Evolutionary conservation across 2,888 invertebrate genomes (phyloP).

Genomic region (Acanthacorydalis orientalis): DNA sequence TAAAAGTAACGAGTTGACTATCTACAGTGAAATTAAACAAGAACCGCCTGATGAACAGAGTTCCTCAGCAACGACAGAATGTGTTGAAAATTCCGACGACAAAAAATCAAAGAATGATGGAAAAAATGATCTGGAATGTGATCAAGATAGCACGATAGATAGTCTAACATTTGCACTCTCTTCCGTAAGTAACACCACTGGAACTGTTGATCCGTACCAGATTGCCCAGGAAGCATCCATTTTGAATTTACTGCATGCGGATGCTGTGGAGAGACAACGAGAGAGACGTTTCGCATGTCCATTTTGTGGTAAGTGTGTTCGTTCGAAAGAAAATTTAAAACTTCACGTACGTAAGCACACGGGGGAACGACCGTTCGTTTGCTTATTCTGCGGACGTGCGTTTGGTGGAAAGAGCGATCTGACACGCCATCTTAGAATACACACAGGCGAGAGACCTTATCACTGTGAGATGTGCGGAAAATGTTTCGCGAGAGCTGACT

Average conservation of each 20-base stretch:
- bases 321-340: constrained; percentile 77
- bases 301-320: constrained; percentile 77
- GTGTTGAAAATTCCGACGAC: constrained; percentile 10
- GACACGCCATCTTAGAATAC: constrained; percentile 72
- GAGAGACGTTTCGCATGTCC: constrained; percentile 73
- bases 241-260: constrained; percentile 46
- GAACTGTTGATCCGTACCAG: constrained; percentile 34
- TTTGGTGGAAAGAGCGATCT: constrained; percentile 80
- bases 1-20: constrained; percentile 20
- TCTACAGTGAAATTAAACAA: constrained; percentile 6
- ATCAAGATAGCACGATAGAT: constrained; percentile 59
- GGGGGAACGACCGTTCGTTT: constrained; percentile 83
- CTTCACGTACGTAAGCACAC: constrained; percentile 73
- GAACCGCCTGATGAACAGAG: constrained; percentile 12
- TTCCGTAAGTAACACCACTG: constrained; percentile 31
- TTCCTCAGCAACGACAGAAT: not conserved
- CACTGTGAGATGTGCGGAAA: constrained; percentile 87
- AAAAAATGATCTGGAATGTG: constrained; percentile 18
- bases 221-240: constrained; percentile 38
- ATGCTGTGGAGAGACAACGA: constrained; percentile 41
- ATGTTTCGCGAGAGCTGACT: constrained; percentile 80
- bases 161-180: constrained; percentile 26
- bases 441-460: constrained; percentile 78
- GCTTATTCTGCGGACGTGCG: constrained; percentile 73
- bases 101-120: constrained; percentile 19